Evolutionary conservation across 2,888 invertebrate species (phyloP).

Genomic region (Malthinus seriepunctatus): DNA sequence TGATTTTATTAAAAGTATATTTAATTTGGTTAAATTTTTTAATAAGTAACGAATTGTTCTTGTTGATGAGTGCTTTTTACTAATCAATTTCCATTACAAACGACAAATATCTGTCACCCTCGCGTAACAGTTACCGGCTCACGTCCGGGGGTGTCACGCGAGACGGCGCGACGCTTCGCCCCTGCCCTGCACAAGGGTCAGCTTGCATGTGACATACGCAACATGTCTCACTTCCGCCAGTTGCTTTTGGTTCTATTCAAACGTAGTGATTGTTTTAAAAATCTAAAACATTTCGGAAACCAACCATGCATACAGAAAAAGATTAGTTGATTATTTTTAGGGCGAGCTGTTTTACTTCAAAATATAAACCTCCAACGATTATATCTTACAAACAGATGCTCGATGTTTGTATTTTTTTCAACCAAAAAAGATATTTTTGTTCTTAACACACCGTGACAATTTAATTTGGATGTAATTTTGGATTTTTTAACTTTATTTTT

Average conservation of each 20-base stretch:
- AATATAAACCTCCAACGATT: conserved; percentile 9
- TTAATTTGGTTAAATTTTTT: background rate
- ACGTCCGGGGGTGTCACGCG: conserved; percentile 29
- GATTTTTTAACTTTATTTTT: background rate
- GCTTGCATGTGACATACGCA: conserved; percentile 37
- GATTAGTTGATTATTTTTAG: conserved; percentile 23
- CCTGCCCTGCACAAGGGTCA: conserved; percentile 33
- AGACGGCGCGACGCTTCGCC: conserved; percentile 27
- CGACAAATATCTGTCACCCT: conserved; percentile 35
- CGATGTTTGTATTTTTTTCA: background rate
- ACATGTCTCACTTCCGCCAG: conserved; percentile 39
- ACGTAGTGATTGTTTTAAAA: conserved; percentile 22
- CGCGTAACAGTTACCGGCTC: conserved; percentile 25
- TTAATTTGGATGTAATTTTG: conserved; percentile 3
- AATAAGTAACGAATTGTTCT: conserved; percentile 7
- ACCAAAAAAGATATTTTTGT: conserved; percentile 1
- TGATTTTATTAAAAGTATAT: too few relatives aligned
- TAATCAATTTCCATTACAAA: conserved; percentile 37
- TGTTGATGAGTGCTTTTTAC: conserved; percentile 10
- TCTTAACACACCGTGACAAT: background rate
- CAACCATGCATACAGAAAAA: conserved; percentile 11
- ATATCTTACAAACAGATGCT: conserved; percentile 9
- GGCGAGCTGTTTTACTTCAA: conserved; percentile 14
- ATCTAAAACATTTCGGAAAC: conserved; percentile 12
- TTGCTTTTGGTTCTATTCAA: conserved; percentile 33